Percentiles rank a stretch among this genome's conserved stretches.
These are phyloP conservation scores for Pristionchus arcanus DNA, from an alignment of 2,888 invertebrate species.

Conservation along the genomic window DNA sequence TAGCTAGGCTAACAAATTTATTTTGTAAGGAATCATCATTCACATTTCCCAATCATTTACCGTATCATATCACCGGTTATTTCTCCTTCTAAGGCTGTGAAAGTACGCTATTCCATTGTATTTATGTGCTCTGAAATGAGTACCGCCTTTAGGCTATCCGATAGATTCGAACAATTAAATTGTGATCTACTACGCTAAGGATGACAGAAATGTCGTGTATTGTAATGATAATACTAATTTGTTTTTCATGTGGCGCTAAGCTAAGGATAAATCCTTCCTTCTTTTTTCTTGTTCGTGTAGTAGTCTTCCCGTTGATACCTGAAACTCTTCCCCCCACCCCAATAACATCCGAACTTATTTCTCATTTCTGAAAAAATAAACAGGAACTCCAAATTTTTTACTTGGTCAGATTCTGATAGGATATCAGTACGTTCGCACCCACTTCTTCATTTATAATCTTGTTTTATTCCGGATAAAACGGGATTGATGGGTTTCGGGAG, in stretches of 20 bases:
- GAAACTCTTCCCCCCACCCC: too few relatives aligned
- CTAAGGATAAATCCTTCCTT: slow-evolving; percentile 37
- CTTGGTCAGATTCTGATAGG: too few relatives aligned
- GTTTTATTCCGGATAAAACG: too few relatives aligned
- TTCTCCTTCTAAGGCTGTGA: slow-evolving; percentile 24
- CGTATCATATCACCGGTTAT: background rate
- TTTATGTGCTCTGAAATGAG: background rate
- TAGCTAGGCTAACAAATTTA: slow-evolving; percentile 2
- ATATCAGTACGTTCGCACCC: too few relatives aligned
- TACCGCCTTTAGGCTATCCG: background rate
- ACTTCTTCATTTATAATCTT: too few relatives aligned
- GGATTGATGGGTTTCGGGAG: too few relatives aligned
- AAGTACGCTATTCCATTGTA: slow-evolving; percentile 15
- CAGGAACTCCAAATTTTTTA: too few relatives aligned
- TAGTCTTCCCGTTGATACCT: too few relatives aligned
- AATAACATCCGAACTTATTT: too few relatives aligned
- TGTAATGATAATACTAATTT: slow-evolving; percentile 29
- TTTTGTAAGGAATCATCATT: background rate
- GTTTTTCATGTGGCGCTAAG: background rate
- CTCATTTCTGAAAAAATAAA: too few relatives aligned
- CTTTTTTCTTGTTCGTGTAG: too few relatives aligned
- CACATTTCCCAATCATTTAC: background rate
- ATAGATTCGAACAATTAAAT: background rate
- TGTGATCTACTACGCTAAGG: slow-evolving; percentile 32
- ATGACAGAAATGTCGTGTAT: slow-evolving; percentile 46